Evolutionary conservation across 2,113 vertebrate species (phyloP).

Genomic region (Trematomus loennbergii): DNA sequence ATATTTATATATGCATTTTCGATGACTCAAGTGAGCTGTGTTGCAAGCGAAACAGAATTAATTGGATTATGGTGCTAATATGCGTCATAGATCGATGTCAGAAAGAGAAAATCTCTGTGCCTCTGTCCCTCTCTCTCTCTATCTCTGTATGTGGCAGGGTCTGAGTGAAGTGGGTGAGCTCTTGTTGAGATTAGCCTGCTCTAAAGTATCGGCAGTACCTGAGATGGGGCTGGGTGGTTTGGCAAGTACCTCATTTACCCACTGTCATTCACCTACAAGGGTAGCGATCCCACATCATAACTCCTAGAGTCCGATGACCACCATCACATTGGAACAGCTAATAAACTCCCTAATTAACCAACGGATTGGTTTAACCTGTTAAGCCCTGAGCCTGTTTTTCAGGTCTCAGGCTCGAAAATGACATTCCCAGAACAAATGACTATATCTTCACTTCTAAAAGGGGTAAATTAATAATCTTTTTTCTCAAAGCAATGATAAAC

Average conservation of each 20-base stretch:
- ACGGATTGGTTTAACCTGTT: neutral
- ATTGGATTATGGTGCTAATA: conserved; percentile 78
- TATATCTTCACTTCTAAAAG: no score
- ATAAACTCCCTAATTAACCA: conserved; percentile 27
- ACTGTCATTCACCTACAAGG: conserved; percentile 51
- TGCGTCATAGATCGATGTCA: conserved; percentile 80
- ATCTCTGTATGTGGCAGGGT: conserved; percentile 36
- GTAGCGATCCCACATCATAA: conserved; percentile 38
- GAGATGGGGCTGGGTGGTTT: conserved; percentile 16
- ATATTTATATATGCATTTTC: conserved; percentile 67
- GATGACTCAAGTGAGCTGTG: conserved; percentile 69
- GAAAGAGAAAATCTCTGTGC: conserved; percentile 65
- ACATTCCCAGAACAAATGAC: no score
- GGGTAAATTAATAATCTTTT: no score
- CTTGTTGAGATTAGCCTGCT: conserved; percentile 62
- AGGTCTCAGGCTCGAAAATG: no score
- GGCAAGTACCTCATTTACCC: conserved; percentile 56
- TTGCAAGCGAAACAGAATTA: conserved; percentile 68
- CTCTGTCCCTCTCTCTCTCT: conserved; percentile 16
- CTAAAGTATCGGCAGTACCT: conserved; percentile 44
- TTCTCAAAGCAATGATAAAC: no score
- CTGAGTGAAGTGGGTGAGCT: conserved; percentile 58
- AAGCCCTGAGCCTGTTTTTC: no score
- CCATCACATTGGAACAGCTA: neutral
- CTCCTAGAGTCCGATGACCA: conserved; percentile 30